Evolutionary conservation across 2,888 invertebrate species (phyloP), one percentile per base, ranked within the genome.

Genomic region (Prenolepis imparis): DNA sequence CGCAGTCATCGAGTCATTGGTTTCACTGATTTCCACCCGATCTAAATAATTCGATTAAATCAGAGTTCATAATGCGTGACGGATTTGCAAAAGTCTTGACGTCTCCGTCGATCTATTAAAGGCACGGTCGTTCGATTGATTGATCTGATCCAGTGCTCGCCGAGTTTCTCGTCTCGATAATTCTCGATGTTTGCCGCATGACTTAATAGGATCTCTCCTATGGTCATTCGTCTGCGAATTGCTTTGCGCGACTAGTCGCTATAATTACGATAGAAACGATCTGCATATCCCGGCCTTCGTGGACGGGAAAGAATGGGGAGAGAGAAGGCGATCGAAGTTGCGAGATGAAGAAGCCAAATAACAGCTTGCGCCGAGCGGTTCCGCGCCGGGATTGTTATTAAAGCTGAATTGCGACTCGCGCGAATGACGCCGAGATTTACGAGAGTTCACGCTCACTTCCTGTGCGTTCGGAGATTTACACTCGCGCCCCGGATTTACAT

Each of bases 371-470:
- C 87, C 88, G 90, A 87, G 86, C 89, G 87, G 86, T 89, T 87
- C 86, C 81, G 90, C 89, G 90, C 89, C 91, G 91, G 92, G 93
- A 48, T 48, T 94, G 91, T 94, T 93, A 94, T 94, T 94, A 94
- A 91, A 92, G 91, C 86, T 93, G 93, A 93, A 92, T 94, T 93
- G 94, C 88, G 91, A 92, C 91, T 93, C 90, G 87, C 92, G 92
- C 91, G 92, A 94, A 94, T 94, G 94, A 94, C 94, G 94, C 92
- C 64, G 84, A 92, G 93, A 94, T 94, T 94, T 94, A 94, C 92
- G 90, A 87, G 90, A 87, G 86, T 81, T 36, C 3, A 64, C 87
- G 84, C 90, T 88, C 87, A 92, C 93, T 93, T 24, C 28, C 70
- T 59, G 32, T 44, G 87, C 66, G 82, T 52, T n/a, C 52, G 61